A percentile compares a stretch with the other conserved stretches of the same genome.
Evolutionary conservation across 2,797 vertebrate genomes (phyloP).

Genomic region (Gymnothorax javanicus): DNA sequence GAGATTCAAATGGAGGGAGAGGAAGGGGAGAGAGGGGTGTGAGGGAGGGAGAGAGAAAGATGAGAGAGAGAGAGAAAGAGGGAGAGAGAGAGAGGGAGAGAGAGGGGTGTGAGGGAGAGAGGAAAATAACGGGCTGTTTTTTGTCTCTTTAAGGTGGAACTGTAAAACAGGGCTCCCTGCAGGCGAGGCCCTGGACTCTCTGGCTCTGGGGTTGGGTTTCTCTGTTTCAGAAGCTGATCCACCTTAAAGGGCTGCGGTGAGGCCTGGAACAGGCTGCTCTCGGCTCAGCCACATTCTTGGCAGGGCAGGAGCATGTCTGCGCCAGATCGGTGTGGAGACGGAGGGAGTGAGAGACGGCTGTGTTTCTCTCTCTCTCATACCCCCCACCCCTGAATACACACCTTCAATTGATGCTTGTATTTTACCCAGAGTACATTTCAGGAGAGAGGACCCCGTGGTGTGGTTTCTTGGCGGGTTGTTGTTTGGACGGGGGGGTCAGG

Average conservation of each 20-base stretch:
- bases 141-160: not conserved
- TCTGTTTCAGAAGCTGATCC: not conserved
- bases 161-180: not conserved
- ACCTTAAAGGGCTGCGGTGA: not conserved
- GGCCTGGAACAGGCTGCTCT: no score
- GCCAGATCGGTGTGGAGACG: slow-evolving; percentile 62
- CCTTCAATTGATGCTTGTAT: not conserved
- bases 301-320: slow-evolving; percentile 56
- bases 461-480: not conserved
- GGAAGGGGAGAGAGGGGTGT: not conserved
- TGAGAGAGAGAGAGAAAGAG: not conserved
- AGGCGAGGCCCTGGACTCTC: not conserved
- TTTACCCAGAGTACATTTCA: not conserved
- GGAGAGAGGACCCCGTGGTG: not conserved
- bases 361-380: slow-evolving; percentile 12
- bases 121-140: not conserved
- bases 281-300: slow-evolving; percentile 67
- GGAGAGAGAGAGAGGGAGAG: not conserved
- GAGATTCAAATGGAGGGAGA: not conserved
- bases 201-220: not conserved
- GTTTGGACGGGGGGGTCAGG: not conserved
- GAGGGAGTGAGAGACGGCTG: slow-evolving; percentile 41
- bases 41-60: not conserved
- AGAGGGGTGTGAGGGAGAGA: not conserved
- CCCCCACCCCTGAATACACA: no score